These are phyloP conservation scores for Orchestia grillus DNA, from an alignment of 1,140 invertebrate genomes.

Conservation along the genomic window DNA sequence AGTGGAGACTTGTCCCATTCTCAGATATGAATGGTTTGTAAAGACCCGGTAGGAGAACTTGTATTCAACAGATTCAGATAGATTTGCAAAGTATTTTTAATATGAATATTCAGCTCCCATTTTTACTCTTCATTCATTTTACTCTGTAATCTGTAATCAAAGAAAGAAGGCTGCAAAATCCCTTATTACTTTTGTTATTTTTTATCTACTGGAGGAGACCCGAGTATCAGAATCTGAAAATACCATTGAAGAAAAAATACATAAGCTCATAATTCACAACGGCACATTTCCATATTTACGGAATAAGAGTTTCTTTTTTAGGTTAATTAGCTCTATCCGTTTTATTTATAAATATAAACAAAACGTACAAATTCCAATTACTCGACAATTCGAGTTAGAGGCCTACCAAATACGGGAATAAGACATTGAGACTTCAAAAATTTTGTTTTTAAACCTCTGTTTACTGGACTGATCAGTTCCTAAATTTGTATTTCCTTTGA, in stretches of 20 bases:
- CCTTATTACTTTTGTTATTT: no score
- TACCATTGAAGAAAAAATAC: neutral
- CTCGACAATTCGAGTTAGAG: no score
- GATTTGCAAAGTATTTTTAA: neutral
- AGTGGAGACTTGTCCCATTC: neutral
- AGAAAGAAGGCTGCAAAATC: no score
- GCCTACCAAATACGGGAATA: neutral
- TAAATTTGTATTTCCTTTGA: neutral
- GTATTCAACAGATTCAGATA: neutral
- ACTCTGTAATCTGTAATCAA: no score
- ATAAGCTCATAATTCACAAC: neutral
- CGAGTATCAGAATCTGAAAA: neutral
- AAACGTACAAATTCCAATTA: no score
- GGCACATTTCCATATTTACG: neutral
- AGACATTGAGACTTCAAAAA: neutral
- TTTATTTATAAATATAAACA: no score
- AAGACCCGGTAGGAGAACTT: neutral
- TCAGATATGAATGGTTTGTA: neutral
- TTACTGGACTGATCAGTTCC: neutral
- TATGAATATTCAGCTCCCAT: no score
- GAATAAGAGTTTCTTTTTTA: neutral
- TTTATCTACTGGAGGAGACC: no score
- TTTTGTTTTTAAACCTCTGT: neutral
- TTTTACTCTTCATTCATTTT: no score
- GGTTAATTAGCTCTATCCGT: no score